Evolutionary conservation across 2,888 invertebrate species (phyloP), one percentile per base, ranked within the genome.

Genomic region (Willowsia nigromaculata): DNA sequence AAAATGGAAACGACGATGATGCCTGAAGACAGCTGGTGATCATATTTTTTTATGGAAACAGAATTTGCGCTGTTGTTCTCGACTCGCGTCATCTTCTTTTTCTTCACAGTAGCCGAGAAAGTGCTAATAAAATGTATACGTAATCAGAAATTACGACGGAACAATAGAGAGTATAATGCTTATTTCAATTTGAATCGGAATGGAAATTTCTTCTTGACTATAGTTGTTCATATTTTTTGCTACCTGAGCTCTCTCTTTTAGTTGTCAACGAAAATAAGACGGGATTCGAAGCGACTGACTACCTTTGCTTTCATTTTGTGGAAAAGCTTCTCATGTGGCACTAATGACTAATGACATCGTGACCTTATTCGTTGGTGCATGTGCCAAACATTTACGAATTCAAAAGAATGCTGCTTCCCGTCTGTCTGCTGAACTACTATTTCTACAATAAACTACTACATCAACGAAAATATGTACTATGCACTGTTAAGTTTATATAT

Each of bases 281-380:
- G 9, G 59, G 5, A 4, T 59, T 7, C 27, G 15, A 4, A 11
- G 5, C 9, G 11, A 53, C 18, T 30, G 30, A 30, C 6, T 27
- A 6, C 1, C 25, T 59, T 59, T 59, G 1, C 25, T 59, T 27
- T 59, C 27, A 25, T 59, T 27, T 59, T 59, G 25, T 27, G 4
- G 27, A 59, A 59, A 59, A 18, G 27, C 5, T 65, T 65, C 37
- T 68, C 68, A 68, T 68, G 68, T 68, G 68, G 30, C 37, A 68
- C 30, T 68, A 68, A 68, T 68, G 37, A 68, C 68, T n/a, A n/a
- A 68, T 37, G 11, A 43, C 43, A 43, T 43, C 13, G n/a, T 37
- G 37, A 27, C 9, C 30, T 62, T 62, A 22, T 62, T 27, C n/a
- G n/a, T 30, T 25, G 11, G 6, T 62, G 62, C 62, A 62, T 62